Conservation (phyloP, 2,113 vertebrate genomes). For the Sinocyclocheilus rhinocerous region DNA sequence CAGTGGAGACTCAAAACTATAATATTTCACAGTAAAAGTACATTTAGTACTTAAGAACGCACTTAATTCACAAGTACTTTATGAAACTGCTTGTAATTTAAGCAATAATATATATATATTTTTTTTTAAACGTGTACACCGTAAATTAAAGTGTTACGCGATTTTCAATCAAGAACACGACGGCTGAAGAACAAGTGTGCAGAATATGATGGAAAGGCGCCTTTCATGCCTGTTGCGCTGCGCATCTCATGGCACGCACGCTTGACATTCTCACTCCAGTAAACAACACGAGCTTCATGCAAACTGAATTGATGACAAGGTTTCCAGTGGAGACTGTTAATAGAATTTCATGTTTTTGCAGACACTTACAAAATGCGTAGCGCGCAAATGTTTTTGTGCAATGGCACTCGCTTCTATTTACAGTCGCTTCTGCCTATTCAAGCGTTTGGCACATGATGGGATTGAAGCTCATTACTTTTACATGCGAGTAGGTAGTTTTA, state of each 20-base stretch:
- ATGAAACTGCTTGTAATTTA: neutral
- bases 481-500: neutral
- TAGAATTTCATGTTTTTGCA: neutral
- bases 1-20: neutral
- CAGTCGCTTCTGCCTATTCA: neutral
- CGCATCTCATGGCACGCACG: neutral
- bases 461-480: neutral
- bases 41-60: neutral
- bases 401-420: neutral
- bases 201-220: neutral
- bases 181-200: neutral
- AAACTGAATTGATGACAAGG: neutral
- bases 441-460: neutral
- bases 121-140: neutral
- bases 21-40: neutral
- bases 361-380: neutral
- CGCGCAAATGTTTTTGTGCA: neutral
- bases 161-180: neutral
- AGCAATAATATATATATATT: neutral
- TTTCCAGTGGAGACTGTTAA: neutral
- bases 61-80: neutral
- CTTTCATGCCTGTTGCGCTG: slow-evolving; percentile 29
- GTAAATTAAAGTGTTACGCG: neutral
- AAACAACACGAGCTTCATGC: neutral
- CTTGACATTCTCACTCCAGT: neutral